A percentile compares a stretch with the other conserved stretches of the same genome.
phyloP scores from a whole-genome alignment of 2,888 invertebrate species.

The Autographa pulchrina region DNA sequence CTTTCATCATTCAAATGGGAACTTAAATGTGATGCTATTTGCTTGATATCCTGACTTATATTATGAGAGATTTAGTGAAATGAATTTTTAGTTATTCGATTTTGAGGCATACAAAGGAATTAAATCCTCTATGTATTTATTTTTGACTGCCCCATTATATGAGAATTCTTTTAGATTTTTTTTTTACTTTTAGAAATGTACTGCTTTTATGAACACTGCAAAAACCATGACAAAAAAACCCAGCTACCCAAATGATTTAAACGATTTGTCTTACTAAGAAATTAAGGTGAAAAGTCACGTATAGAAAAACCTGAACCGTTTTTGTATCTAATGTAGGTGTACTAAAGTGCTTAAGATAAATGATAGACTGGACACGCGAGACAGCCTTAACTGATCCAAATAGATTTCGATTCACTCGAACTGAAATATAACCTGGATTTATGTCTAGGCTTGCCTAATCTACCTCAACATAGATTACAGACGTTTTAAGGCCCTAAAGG shows the following conservation, averaged over 20 bases:
- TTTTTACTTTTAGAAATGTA: too few species aligned
- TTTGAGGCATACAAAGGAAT: too few species aligned
- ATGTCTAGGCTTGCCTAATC: not conserved
- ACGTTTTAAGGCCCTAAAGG: slow-evolving; percentile 22
- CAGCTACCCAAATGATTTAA: not conserved
- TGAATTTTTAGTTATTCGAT: not conserved
- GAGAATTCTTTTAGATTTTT: too few species aligned
- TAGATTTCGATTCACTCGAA: not conserved
- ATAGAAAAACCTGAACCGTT: not conserved
- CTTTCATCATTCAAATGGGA: slow-evolving; percentile 33
- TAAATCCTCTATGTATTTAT: too few species aligned
- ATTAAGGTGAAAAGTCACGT: not conserved
- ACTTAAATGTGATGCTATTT: slow-evolving; percentile 17
- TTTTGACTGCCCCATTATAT: too few species aligned
- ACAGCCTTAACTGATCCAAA: not conserved
- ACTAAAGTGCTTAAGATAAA: slow-evolving; percentile 1
- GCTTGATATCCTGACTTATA: not conserved
- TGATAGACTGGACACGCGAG: not conserved
- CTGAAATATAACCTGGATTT: not conserved
- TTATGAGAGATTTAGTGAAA: not conserved
- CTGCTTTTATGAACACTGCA: too few species aligned
- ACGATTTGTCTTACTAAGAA: not conserved
- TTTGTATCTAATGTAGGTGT: slow-evolving; percentile 2
- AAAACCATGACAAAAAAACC: not conserved
- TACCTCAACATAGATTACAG: not conserved